phyloP scores from a whole-genome alignment of 2,888 invertebrate genomes.

The Tenthredo scrophulariae region DNA sequence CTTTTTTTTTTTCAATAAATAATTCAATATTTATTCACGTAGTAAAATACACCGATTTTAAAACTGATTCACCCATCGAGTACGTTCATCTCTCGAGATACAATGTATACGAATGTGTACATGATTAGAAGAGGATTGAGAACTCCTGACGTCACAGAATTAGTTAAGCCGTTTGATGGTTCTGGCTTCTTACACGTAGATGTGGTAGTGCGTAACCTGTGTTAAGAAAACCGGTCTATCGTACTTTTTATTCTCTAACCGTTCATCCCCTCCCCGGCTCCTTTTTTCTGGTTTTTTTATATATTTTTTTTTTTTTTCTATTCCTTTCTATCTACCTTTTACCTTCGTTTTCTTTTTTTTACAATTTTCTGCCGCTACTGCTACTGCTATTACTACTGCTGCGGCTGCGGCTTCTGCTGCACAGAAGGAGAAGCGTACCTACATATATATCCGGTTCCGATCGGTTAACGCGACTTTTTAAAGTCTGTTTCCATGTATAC shows the following conservation, averaged over 20 bases:
- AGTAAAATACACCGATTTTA: too few species aligned
- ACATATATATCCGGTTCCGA: conserved; percentile 19
- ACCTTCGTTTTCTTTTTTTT: not conserved
- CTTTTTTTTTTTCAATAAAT: too few species aligned
- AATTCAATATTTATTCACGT: too few species aligned
- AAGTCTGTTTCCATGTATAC: not conserved
- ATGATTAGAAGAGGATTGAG: conserved; percentile 54
- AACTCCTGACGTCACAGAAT: conserved; percentile 63
- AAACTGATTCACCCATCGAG: too few species aligned
- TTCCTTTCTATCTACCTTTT: not conserved
- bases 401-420: not conserved
- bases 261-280: too few species aligned
- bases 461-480: not conserved
- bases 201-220: conserved; percentile 69
- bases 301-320: not conserved
- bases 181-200: conserved; percentile 70
- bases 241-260: conserved; percentile 17
- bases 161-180: conserved; percentile 69
- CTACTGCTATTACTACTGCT: not conserved
- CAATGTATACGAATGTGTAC: not conserved
- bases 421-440: not conserved
- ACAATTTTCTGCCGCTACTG: not conserved
- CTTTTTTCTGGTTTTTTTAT: too few species aligned
- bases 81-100: not conserved
- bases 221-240: conserved; percentile 71